Evolutionary conservation across 2,113 vertebrate species (phyloP).

Genomic region (Psettodes erumei): DNA sequence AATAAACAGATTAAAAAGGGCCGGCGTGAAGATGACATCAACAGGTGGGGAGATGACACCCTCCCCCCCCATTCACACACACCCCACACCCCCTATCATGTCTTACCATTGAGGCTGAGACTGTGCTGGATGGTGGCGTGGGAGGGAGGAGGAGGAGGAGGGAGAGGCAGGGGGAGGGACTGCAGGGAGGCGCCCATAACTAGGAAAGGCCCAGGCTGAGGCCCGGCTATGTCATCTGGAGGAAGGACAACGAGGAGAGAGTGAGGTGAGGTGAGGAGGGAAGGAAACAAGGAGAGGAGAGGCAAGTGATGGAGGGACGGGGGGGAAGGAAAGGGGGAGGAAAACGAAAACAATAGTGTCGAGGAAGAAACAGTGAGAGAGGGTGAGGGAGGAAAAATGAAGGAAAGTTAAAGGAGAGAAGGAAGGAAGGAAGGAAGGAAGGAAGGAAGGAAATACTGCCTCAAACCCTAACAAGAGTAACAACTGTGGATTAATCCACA

Average conservation of each 20-base stretch:
- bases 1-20: constrained; percentile 15
- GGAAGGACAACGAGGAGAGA: constrained; percentile 57
- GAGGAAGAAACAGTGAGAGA: neutral
- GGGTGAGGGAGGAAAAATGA: neutral
- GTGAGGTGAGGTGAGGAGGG: neutral
- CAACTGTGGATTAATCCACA: neutral
- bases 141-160: constrained; percentile 94
- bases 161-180: constrained; percentile 95
- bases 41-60: too few relatives aligned
- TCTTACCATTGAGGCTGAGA: constrained; percentile 85
- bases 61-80: too few relatives aligned
- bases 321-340: neutral
- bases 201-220: constrained; percentile 92
- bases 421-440: constrained; percentile 7
- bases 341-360: neutral
- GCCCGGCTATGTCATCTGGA: constrained; percentile 96
- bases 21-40: neutral
- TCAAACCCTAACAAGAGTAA: neutral
- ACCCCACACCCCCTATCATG: neutral
- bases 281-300: neutral
- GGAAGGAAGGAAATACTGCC: neutral
- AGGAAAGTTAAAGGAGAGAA: neutral
- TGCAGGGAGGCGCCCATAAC: constrained; percentile 95
- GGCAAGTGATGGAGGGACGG: neutral
- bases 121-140: constrained; percentile 93